Conservation (phyloP, 2,797 vertebrate species). For the Sibirionetta formosa region DNA sequence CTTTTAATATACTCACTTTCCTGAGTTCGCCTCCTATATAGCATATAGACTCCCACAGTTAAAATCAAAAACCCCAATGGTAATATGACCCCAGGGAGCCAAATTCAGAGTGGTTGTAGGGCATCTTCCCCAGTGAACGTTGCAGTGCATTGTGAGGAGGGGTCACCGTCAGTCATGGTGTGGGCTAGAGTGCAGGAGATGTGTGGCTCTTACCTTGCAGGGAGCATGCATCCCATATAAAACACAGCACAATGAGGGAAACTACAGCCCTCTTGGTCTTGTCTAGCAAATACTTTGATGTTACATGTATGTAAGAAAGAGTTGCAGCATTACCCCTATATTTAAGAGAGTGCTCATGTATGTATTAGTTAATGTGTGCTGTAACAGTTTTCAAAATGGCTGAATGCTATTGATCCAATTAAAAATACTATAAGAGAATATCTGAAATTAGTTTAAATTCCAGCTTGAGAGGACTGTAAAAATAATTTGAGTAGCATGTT, state of each 20-base stretch:
- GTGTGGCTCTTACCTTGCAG: neutral
- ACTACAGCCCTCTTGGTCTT: neutral
- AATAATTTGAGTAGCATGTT: neutral
- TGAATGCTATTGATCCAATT: constrained; percentile 46
- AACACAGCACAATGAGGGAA: neutral
- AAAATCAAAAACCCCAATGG: constrained; percentile 32
- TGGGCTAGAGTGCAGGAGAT: constrained; percentile 18
- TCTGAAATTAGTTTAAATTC: constrained; percentile 8
- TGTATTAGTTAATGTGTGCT: neutral
- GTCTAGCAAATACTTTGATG: neutral
- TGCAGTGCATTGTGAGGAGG: neutral
- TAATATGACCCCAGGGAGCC: constrained; percentile 24
- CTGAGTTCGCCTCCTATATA: neutral
- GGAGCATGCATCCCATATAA: neutral
- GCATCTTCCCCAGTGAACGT: neutral
- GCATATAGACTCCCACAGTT: neutral
- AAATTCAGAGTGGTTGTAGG: neutral
- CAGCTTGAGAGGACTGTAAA: neutral
- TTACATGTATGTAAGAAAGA: neutral
- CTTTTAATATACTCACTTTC: constrained; percentile 48
- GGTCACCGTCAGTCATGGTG: neutral
- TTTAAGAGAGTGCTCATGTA: neutral
- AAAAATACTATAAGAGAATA: neutral
- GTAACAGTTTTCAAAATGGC: constrained; percentile 61
- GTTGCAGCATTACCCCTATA: neutral